Conservation (phyloP, 2,113 vertebrate genomes). For the Myrmecophaga tridactyla region DNA sequence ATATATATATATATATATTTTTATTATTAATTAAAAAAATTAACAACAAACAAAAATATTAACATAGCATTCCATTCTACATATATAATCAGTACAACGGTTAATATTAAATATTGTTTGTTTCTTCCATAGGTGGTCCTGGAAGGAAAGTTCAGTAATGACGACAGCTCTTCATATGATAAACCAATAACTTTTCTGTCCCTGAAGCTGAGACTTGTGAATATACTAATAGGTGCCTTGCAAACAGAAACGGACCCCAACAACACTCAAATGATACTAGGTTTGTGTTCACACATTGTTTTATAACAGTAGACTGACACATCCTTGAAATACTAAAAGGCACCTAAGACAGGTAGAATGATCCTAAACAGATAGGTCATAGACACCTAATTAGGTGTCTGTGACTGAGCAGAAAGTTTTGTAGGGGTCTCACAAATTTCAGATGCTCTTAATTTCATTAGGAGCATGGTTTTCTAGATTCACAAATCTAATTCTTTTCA, state of each 20-base stretch:
- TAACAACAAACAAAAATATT: too few species aligned
- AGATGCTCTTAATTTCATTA: neutral
- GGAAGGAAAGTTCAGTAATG: conserved; percentile 97
- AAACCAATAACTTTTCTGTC: conserved; percentile 96
- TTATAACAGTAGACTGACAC: neutral
- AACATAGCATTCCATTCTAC: too few species aligned
- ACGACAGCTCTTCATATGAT: conserved; percentile 91
- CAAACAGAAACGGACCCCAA: conserved; percentile 96
- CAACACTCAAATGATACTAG: conserved; percentile 97
- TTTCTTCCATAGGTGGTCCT: conserved; percentile 89
- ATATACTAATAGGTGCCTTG: conserved; percentile 95
- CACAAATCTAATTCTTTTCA: neutral
- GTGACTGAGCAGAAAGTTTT: neutral
- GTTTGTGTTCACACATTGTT: conserved; percentile 81
- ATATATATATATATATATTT: too few species aligned
- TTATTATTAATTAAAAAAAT: too few species aligned
- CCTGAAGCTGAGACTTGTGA: conserved; percentile 94
- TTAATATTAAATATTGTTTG: conserved; percentile 42
- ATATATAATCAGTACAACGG: too few species aligned
- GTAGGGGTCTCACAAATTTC: neutral
- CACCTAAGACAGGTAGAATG: neutral
- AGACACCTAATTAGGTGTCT: neutral
- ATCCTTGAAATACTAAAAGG: neutral
- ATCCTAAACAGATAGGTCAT: neutral
- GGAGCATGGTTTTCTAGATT: neutral